Evolutionary conservation across 2,888 invertebrate genomes (phyloP), one percentile per base, ranked within the genome.

Genomic region (Spodoptera picta): DNA sequence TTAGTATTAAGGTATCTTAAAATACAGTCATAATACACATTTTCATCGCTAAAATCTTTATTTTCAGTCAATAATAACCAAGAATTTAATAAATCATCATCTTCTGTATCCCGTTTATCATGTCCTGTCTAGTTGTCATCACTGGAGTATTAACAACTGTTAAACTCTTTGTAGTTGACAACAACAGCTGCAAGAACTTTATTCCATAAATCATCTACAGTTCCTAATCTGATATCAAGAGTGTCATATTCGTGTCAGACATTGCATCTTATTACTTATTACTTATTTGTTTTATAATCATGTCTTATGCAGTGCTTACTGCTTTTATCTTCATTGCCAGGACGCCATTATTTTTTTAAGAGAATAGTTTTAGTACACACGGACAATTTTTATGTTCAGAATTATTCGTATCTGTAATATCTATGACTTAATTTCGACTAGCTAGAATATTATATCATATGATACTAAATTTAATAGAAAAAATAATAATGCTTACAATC

Each of bases 141-240:
- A 41, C 46, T 52, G 42, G n/a, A 52, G 27, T 45, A 41, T 55
- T 48, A 7, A 43, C 23, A 52, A 52, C 36, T 60, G 52, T 55
- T 61, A 31, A 62, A 62, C 23, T 42, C 36, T 62, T 52, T 69
- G 61, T 52, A 6, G 36, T 9, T 41, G 52, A 46, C 55, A 61
- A 11, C 48, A 48, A 53, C 70, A 75, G 75, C 55, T 75, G 70
- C 55, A 12, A 75, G 3, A 2, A 60, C 9, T 42, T 51, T 51
- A 61, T 45, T 41, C 45, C 1, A 49, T 74, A 69, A 61, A 75
- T 69, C 70, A 69, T 75, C 7, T 41, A 41, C n/a, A 45, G 23
- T 42, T 31, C n/a, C 19, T 23, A 41, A 27, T 23, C 7, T 49
- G 23, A 36, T 41, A 49, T 31, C 6, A 36, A 27, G 53, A 44